A percentile compares a stretch with the other conserved stretches of the same genome.
Conservation (phyloP, 2,888 invertebrate species). For the Patella depressa region DNA sequence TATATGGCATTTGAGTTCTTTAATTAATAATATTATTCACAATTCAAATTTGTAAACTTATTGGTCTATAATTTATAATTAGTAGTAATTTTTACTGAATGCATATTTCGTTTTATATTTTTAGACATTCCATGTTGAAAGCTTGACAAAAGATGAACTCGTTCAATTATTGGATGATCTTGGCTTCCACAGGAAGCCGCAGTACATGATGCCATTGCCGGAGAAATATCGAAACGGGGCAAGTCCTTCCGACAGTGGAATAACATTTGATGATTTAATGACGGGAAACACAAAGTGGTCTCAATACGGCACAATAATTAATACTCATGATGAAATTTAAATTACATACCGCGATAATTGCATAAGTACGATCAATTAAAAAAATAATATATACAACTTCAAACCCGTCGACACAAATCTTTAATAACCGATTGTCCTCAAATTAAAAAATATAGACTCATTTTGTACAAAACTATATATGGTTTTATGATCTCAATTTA, state of each 20-base stretch:
- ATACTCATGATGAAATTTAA: constrained; percentile 4
- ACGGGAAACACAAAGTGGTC: neutral
- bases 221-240: neutral
- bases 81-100: neutral
- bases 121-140: neutral
- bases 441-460: too few relatives aligned
- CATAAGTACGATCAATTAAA: too few relatives aligned
- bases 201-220: neutral
- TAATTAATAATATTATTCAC: too few relatives aligned
- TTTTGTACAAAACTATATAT: too few relatives aligned
- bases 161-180: neutral
- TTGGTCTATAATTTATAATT: too few relatives aligned
- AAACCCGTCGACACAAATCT: too few relatives aligned
- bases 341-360: neutral
- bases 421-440: too few relatives aligned
- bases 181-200: neutral
- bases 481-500: too few relatives aligned
- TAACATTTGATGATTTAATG: neutral
- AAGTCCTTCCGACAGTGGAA: neutral
- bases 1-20: too few relatives aligned
- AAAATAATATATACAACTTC: too few relatives aligned
- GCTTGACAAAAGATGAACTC: neutral
- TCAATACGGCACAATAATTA: neutral
- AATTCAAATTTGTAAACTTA: too few relatives aligned
- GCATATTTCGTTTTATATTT: neutral